Evolutionary conservation across 2,797 vertebrate genomes (phyloP).

Genomic region (Mallotus villosus): DNA sequence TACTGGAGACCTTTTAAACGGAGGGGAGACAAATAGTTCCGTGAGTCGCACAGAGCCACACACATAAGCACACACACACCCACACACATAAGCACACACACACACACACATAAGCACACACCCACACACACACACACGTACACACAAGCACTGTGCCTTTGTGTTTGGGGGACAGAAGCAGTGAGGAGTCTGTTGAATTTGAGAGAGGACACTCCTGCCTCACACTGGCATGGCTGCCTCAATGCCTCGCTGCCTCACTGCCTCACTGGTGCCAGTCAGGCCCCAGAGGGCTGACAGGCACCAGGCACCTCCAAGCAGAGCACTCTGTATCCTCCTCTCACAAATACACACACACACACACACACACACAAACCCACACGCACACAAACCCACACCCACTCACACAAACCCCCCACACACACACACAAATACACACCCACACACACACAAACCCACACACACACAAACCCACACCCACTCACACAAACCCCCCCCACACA

Average conservation of each 20-base stretch:
- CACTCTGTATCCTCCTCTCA: neutral
- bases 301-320: neutral
- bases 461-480: neutral
- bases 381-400: neutral
- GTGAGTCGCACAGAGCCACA: neutral
- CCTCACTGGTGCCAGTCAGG: constrained; percentile 1
- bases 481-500: neutral
- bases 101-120: neutral
- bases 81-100: neutral
- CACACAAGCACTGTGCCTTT: neutral
- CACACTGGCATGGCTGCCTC: constrained; percentile 1
- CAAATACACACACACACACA: constrained; percentile 16
- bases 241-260: neutral
- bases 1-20: constrained; percentile 10
- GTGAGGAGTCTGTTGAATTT: neutral
- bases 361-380: constrained; percentile 6
- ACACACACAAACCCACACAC: neutral
- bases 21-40: neutral
- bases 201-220: neutral
- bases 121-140: constrained; percentile 1
- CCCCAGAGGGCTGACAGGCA: neutral
- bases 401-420: neutral
- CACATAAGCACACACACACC: neutral
- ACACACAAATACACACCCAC: neutral
- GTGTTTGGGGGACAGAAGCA: neutral